Percentiles rank a stretch among this genome's conserved stretches.
phyloP scores from a whole-genome alignment of 1,140 invertebrate genomes.

The Adelges cooleyi region DNA sequence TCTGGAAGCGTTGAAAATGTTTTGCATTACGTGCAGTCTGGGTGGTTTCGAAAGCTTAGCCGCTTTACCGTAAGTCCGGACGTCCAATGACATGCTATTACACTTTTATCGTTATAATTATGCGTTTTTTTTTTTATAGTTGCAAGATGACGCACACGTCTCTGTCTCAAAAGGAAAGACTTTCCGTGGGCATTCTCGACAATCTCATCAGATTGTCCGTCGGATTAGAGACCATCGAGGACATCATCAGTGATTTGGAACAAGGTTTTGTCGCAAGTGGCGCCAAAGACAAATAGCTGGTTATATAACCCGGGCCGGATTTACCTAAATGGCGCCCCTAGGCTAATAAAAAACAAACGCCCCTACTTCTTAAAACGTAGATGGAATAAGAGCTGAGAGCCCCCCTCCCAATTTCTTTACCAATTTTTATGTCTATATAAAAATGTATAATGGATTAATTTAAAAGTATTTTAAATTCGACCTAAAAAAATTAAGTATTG shows the following conservation, averaged over 20 bases:
- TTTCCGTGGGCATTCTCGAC: conserved; percentile 70
- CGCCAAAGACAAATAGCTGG: neutral
- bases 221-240: conserved; percentile 76
- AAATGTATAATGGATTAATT: too few relatives aligned
- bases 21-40: conserved; percentile 83
- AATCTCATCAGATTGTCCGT: conserved; percentile 80
- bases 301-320: too few relatives aligned
- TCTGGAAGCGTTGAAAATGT: conserved; percentile 63
- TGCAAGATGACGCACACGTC: conserved; percentile 71
- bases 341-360: too few relatives aligned
- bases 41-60: conserved; percentile 91
- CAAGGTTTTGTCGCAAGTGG: conserved; percentile 50
- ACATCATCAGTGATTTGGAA: conserved; percentile 79
- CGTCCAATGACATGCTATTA: too few relatives aligned
- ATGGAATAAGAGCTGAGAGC: too few relatives aligned
- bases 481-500: too few relatives aligned
- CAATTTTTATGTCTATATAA: too few relatives aligned
- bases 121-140: conserved; percentile 37
- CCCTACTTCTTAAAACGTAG: too few relatives aligned
- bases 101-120: neutral
- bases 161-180: conserved; percentile 56
- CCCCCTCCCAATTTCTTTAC: too few relatives aligned
- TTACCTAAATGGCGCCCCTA: too few relatives aligned
- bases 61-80: conserved; percentile 64
- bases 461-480: too few relatives aligned